Evolutionary conservation across 2,888 invertebrate species (phyloP), one percentile per base, ranked within the genome.

Genomic region (Phaedon cochleariae): DNA sequence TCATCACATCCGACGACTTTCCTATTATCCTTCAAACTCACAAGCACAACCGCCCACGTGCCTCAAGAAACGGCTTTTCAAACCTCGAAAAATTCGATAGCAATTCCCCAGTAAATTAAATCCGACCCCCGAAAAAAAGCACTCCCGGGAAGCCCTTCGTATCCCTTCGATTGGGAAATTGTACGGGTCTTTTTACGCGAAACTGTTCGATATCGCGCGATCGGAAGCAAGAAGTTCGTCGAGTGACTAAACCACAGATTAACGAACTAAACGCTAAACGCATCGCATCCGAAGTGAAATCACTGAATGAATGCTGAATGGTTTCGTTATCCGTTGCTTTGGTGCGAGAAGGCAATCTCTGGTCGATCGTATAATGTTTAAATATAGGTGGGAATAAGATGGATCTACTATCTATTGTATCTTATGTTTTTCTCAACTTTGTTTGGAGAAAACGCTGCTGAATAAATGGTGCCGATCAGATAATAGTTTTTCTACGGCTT

Each of bases 241-340:
- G 57, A 45, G 52, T 53, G 58, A 49, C 63, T 63, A 57, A 62
- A 62, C n/a, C n/a, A n/a, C n/a, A n/a, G n/a, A n/a, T n/a, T n/a
- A n/a, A n/a, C n/a, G n/a, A 12, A 34, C 26, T 26, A 26, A 26
- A 26, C 26, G 3, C 26, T 26, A 26, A 26, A 26, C 26, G 3
- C n/a, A n/a, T n/a, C 48, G 46, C 48, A 46, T 26, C 26, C 26
- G 48, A 58, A 63, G 58, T 53, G 58, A 63, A 63, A 63, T 63
- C 58, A 59, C 58, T 45, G 58, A 60, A 49, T 59, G 48, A 63
- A 58, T 53, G 53, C 58, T 45, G 58, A 60, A 49, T 59, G 48
- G 26, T 45, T 45, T 41, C 41, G 41, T 4, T 41, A 15, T 41
- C 41, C 41, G 41, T 7, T 15, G 41, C 55, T 20, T 53, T 41